phyloP scores from a whole-genome alignment of 2,797 vertebrate species.

The Lithobates sylvaticus region DNA sequence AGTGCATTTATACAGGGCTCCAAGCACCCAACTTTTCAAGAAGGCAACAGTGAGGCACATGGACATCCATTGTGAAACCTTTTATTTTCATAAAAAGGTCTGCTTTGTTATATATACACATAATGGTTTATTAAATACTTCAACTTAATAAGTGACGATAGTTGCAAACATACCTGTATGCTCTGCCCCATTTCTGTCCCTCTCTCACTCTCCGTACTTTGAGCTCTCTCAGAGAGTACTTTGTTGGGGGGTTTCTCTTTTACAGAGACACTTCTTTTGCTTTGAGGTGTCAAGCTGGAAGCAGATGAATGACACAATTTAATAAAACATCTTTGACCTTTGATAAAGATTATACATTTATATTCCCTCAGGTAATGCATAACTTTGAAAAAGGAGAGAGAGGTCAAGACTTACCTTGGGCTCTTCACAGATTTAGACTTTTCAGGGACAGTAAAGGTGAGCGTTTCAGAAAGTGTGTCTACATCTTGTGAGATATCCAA shows the following conservation, averaged over 20 bases:
- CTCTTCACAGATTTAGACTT: slow-evolving; percentile 57
- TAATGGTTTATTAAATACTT: too few relatives aligned
- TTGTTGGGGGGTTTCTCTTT: slow-evolving; percentile 93
- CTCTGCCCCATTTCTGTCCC: slow-evolving; percentile 90
- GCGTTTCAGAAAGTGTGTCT: slow-evolving; percentile 51
- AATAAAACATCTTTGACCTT: not conserved
- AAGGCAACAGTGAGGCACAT: too few relatives aligned
- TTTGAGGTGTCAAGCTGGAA: slow-evolving; percentile 87
- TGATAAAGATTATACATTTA: too few relatives aligned
- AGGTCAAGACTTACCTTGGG: slow-evolving; percentile 25
- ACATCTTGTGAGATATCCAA: slow-evolving; percentile 53
- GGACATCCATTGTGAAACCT: too few relatives aligned
- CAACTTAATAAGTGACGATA: too few relatives aligned
- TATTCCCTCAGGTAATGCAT: not conserved
- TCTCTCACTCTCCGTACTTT: slow-evolving; percentile 94
- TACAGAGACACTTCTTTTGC: slow-evolving; percentile 87
- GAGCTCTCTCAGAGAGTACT: slow-evolving; percentile 88
- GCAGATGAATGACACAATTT: not conserved
- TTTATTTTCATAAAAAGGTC: too few relatives aligned
- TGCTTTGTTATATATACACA: too few relatives aligned
- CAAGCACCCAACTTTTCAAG: too few relatives aligned
- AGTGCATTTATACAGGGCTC: too few relatives aligned
- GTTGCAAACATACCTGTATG: slow-evolving; percentile 81
- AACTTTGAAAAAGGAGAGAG: not conserved
- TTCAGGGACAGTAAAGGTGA: slow-evolving; percentile 51